Evolutionary conservation across 2,888 invertebrate genomes (phyloP), one percentile per base, ranked within the genome.

Genomic region (Boloria selene): DNA sequence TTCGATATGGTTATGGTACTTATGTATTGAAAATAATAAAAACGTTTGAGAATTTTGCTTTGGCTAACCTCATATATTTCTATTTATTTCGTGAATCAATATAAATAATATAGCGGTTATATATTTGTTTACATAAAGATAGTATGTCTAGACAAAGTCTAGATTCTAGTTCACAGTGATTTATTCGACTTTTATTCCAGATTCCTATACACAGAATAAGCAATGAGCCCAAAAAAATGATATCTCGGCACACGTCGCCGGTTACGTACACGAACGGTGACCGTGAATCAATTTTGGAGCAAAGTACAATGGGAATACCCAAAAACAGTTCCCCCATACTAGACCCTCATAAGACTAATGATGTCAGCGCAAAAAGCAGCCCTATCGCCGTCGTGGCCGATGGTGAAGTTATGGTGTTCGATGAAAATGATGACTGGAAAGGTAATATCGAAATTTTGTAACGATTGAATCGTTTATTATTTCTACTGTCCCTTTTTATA

Each of bases 371-470:
- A 54, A 90, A 92, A 70, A 86, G 92, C 74, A 93, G 93, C 77
- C 93, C 94, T 54, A 93, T 94, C 77, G 93, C 94, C 3, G 93
- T 94, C 56, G 95, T 96, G 70, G 94, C 95, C 61, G 95, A 95
- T 68, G 96, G 95, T 18, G 97, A 96, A 82, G 96, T 96, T 58
- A 96, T 97, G 75, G 97, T 96, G 61, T 97, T 97, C 79, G 97
- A 97, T 81, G 97, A 97, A 83, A 96, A 95, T 72, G 97, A 97
- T 77, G 95, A 95, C 78, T 96, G 96, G 96, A 95, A 95, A 88
- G 94, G 94, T 92, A 85, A 81, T 59, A 60, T 61, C 59, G 13
- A 18, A n/a, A n/a, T n/a, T 22, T 22, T 22, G 22, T 22, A 47
- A 7, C 3, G 31, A n/a, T 45, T 3, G 10, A 14, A 18, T 7